Evolutionary conservation across 2,113 vertebrate genomes (phyloP).

Genomic region (Campylorhamphus procurvoides): DNA sequence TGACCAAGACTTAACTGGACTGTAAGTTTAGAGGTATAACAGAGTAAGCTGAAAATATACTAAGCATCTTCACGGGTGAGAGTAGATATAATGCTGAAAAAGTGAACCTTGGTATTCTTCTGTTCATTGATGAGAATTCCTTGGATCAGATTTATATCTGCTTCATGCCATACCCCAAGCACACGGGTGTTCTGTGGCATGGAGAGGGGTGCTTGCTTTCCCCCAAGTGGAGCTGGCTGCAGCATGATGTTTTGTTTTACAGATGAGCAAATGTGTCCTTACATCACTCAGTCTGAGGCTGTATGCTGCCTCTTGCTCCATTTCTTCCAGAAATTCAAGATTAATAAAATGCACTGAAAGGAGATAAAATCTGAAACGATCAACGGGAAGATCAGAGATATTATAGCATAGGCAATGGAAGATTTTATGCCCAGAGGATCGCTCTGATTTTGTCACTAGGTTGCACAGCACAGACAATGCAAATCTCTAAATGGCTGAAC

Average conservation of each 20-base stretch:
- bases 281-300: neutral
- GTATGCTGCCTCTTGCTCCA: neutral
- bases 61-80: neutral
- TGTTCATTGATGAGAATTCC: neutral
- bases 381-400: neutral
- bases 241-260: neutral
- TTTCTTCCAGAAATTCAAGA: conserved; percentile 5
- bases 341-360: neutral
- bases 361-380: conserved; percentile 18
- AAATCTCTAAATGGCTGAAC: neutral
- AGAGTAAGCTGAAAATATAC: neutral
- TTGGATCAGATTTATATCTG: neutral
- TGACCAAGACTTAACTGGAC: neutral
- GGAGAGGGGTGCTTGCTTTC: neutral
- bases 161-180: neutral
- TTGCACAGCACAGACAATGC: neutral
- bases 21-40: neutral
- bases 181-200: neutral
- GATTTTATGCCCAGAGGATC: neutral
- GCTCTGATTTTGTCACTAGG: neutral
- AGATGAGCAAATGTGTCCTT: neutral
- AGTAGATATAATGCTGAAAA: neutral
- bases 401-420: neutral
- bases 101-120: neutral
- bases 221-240: neutral